These are phyloP conservation scores for Fragum fragum DNA, from an alignment of 2,888 invertebrate species.

Conservation along the genomic window DNA sequence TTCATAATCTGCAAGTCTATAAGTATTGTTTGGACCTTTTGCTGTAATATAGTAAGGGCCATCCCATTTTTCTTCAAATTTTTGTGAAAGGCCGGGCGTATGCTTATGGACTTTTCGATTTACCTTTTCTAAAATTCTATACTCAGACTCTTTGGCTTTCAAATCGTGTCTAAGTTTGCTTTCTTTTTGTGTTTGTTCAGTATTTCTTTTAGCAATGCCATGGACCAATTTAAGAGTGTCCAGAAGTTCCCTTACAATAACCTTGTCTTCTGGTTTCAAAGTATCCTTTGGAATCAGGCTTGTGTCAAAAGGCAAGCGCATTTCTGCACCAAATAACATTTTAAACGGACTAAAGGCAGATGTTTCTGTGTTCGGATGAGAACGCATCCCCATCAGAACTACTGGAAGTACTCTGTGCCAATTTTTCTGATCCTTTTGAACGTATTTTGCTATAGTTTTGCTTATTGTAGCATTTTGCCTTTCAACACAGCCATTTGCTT, in stretches of 20 bases:
- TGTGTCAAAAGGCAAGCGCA: no score
- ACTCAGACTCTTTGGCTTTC: no score
- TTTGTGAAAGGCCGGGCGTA: constrained; percentile 24
- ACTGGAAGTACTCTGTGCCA: constrained; percentile 56
- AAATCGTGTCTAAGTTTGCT: constrained; percentile 43
- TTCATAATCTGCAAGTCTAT: no score
- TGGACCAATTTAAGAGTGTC: constrained; percentile 39
- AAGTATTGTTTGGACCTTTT: no score
- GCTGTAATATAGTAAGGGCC: no score
- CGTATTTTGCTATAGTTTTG: constrained; percentile 49
- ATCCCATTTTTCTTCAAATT: constrained; percentile 43
- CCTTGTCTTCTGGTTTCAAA: constrained; percentile 27
- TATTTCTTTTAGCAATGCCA: constrained; percentile 33
- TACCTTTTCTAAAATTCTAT: no score
- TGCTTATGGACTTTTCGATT: no score
- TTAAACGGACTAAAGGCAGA: constrained; percentile 59
- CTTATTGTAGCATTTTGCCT: no score
- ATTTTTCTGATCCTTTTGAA: constrained; percentile 53
- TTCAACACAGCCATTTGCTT: constrained; percentile 49
- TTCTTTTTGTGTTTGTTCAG: constrained; percentile 39
- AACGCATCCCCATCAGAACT: no score
- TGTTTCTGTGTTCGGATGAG: constrained; percentile 50
- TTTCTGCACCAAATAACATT: constrained; percentile 63
- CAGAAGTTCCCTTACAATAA: constrained; percentile 27
- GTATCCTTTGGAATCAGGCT: no score